These are phyloP conservation scores for Eospalax fontanierii DNA, from an alignment of 2,797 vertebrate species.

Conservation along the genomic window DNA sequence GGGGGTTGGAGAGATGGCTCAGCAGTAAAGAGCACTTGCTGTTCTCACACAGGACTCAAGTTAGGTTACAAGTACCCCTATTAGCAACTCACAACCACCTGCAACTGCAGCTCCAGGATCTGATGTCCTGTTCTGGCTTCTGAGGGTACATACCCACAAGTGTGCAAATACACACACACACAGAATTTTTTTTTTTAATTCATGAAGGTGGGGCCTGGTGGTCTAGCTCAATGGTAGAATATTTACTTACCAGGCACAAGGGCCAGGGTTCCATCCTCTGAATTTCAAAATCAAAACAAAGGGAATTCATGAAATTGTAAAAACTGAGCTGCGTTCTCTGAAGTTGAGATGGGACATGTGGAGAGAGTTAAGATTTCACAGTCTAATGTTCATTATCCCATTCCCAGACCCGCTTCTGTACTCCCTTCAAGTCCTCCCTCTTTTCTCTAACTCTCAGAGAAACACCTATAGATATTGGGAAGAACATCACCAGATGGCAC, in stretches of 20 bases:
- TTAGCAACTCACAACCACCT: background rate
- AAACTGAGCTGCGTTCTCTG: background rate
- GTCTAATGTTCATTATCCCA: background rate
- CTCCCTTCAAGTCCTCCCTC: no score
- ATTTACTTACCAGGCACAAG: background rate
- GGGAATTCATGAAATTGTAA: background rate
- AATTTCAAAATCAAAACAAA: background rate
- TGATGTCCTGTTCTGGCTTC: background rate
- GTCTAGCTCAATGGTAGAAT: background rate
- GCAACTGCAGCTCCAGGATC: background rate
- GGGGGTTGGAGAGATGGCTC: background rate
- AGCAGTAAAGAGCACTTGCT: background rate
- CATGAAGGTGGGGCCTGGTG: background rate
- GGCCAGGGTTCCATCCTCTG: background rate
- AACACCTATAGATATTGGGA: background rate
- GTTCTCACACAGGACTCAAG: background rate
- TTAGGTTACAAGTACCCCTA: background rate
- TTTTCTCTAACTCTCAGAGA: background rate
- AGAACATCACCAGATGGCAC: background rate
- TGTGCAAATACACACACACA: background rate
- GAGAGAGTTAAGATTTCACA: background rate
- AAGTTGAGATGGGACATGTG: background rate
- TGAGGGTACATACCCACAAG: background rate
- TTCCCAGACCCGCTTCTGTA: no score
- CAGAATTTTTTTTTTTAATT: background rate